A percentile compares a stretch with the other conserved stretches of the same genome.
These are phyloP conservation scores for Oreortyx pictus DNA, from an alignment of 2,797 vertebrate genomes.

Conservation along the genomic window DNA sequence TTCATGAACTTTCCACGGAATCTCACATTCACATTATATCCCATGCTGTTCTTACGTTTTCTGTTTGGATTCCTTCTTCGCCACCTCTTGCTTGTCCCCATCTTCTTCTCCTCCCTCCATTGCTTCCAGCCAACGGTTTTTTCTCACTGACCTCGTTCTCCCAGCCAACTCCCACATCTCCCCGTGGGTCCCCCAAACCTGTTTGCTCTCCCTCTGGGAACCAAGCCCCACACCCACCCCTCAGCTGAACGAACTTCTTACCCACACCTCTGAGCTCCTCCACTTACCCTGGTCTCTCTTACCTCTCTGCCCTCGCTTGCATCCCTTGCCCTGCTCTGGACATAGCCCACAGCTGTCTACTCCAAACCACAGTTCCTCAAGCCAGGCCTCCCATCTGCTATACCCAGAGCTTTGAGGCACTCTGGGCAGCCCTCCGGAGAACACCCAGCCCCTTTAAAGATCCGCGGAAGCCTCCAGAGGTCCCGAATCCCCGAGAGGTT, in stretches of 20 bases:
- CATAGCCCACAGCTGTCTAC: neutral
- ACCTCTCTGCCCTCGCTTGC: neutral
- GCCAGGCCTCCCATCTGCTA: neutral
- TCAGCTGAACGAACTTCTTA: neutral
- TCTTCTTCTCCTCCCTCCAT: neutral
- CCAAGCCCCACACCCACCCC: neutral
- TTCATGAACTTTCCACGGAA: neutral
- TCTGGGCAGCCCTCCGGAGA: neutral
- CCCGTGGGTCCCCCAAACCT: neutral
- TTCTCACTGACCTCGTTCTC: neutral
- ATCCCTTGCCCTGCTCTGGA: neutral
- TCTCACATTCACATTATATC: neutral
- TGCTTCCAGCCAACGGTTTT: neutral
- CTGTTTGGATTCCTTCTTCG: neutral
- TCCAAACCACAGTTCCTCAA: neutral
- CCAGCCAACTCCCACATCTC: neutral
- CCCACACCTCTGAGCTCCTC: neutral
- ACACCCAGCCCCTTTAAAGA: neutral
- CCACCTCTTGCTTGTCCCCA: neutral
- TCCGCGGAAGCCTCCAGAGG: neutral
- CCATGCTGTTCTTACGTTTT: neutral
- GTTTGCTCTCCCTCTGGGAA: neutral
- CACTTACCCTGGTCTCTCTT: fast-evolving
- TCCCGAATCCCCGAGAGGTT: neutral
- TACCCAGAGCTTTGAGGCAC: neutral